A percentile compares a stretch with the other conserved stretches of the same genome.
Conservation (phyloP, 2,113 vertebrate genomes). For the Pithys albifrons region DNA sequence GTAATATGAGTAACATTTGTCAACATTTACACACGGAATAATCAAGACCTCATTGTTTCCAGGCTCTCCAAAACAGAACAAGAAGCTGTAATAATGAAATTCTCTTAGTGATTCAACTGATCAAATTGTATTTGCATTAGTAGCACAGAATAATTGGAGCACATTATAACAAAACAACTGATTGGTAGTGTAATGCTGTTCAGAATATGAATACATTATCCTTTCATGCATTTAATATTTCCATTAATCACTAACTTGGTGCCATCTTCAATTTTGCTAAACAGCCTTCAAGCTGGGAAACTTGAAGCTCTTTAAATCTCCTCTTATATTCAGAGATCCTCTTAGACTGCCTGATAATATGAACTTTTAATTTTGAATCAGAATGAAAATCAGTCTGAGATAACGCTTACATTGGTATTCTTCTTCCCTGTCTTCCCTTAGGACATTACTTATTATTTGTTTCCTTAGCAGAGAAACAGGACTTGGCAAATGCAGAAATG, state of each 20-base stretch:
- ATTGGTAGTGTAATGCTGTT: slow-evolving; percentile 50
- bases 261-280: slow-evolving; percentile 27
- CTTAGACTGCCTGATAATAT: slow-evolving; percentile 6
- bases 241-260: slow-evolving; percentile 54
- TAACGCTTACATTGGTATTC: not conserved
- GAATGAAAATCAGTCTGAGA: not conserved
- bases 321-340: not conserved
- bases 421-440: not conserved
- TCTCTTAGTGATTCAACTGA: slow-evolving; percentile 65
- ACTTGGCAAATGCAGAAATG: not conserved
- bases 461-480: not conserved
- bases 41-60: slow-evolving; percentile 57
- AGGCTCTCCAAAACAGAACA: slow-evolving; percentile 55
- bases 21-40: slow-evolving; percentile 42
- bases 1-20: not conserved
- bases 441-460: not conserved
- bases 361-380: slow-evolving; percentile 51
- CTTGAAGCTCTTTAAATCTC: slow-evolving; percentile 43
- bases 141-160: slow-evolving; percentile 45
- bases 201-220: slow-evolving; percentile 60
- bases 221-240: slow-evolving; percentile 61
- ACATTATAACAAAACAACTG: slow-evolving; percentile 62
- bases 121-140: slow-evolving; percentile 71
- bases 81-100: slow-evolving; percentile 63
- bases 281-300: slow-evolving; percentile 29